phyloP scores from a whole-genome alignment of 2,888 invertebrate species.

The Megalurothrips usitatus region DNA sequence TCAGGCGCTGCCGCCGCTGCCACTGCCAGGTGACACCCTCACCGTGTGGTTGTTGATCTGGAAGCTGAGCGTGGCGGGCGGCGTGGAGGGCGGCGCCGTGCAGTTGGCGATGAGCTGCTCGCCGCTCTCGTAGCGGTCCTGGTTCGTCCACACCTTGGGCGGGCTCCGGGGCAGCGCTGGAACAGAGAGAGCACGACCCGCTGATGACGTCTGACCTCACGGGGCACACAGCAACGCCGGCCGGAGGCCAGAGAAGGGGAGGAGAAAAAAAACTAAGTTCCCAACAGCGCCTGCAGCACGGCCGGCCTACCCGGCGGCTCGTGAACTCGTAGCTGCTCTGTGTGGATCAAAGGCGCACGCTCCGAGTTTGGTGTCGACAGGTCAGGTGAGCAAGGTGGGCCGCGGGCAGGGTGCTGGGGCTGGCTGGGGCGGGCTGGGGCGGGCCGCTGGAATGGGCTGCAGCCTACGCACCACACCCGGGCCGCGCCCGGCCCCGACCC shows the following conservation, averaged over 20 bases:
- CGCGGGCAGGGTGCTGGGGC: not conserved
- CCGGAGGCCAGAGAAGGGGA: not conserved
- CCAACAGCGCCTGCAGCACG: too few species aligned
- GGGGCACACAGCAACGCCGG: not conserved
- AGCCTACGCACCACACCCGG: too few species aligned
- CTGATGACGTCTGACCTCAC: not conserved
- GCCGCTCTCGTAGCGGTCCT: conserved; percentile 68
- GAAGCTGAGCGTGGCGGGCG: conserved; percentile 68
- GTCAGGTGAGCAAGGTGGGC: too few species aligned
- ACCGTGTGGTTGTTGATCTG: conserved; percentile 73
- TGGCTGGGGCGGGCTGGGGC: not conserved
- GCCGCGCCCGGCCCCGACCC: too few species aligned
- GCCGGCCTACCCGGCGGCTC: too few species aligned
- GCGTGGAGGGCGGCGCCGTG: conserved; percentile 71
- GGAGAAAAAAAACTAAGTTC: too few species aligned
- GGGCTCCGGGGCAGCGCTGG: not conserved
- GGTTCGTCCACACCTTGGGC: not conserved
- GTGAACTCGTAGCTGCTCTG: too few species aligned
- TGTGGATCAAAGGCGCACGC: too few species aligned
- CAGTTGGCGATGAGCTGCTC: conserved; percentile 73
- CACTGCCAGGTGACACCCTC: conserved; percentile 45
- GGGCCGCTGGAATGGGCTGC: not conserved
- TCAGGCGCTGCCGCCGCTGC: too few species aligned
- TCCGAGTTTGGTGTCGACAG: too few species aligned
- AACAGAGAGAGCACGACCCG: not conserved